These are phyloP conservation scores for Embidobia sp. DNA, from an alignment of 2,888 invertebrate species.

Conservation along the genomic window DNA sequence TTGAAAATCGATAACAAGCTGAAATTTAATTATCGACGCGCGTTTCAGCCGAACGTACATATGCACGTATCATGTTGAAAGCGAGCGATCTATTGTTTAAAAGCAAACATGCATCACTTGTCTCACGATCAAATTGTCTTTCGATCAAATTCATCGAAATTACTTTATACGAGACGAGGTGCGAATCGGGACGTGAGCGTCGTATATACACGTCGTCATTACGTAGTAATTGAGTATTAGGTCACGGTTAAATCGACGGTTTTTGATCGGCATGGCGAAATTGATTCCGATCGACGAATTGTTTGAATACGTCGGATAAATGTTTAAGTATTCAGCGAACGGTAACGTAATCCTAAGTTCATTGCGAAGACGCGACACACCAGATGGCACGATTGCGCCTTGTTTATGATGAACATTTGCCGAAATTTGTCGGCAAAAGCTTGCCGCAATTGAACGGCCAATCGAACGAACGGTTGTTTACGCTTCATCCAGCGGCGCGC, in stretches of 20 bases:
- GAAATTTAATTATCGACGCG: conserved; percentile 62
- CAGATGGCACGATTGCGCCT: conserved; percentile 17
- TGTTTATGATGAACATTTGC: too few relatives aligned
- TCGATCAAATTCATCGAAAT: conserved; percentile 62
- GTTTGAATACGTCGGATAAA: conserved; percentile 32
- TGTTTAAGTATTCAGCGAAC: conserved; percentile 30
- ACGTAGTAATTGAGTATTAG: conserved; percentile 46
- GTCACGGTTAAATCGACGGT: conserved; percentile 23
- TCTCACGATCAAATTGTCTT: conserved; percentile 54
- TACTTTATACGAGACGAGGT: conserved; percentile 55
- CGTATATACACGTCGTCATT: conserved; percentile 52
- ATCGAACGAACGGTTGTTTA: conserved; percentile 13
- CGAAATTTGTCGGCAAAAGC: too few relatives aligned
- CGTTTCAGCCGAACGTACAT: conserved; percentile 56
- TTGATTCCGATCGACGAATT: conserved; percentile 18
- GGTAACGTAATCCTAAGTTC: conserved; percentile 11
- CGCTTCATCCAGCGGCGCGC: conserved; percentile 12
- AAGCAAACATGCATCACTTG: conserved; percentile 64
- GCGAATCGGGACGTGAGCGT: conserved; percentile 54
- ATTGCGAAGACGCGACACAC: conserved; percentile 2
- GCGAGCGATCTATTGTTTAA: conserved; percentile 63
- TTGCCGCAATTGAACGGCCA: too few relatives aligned
- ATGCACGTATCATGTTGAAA: conserved; percentile 61
- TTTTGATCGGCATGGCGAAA: conserved; percentile 21
- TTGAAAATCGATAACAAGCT: conserved; percentile 61